Conservation (phyloP, 1,140 invertebrate genomes). For the Euwallacea similis region DNA sequence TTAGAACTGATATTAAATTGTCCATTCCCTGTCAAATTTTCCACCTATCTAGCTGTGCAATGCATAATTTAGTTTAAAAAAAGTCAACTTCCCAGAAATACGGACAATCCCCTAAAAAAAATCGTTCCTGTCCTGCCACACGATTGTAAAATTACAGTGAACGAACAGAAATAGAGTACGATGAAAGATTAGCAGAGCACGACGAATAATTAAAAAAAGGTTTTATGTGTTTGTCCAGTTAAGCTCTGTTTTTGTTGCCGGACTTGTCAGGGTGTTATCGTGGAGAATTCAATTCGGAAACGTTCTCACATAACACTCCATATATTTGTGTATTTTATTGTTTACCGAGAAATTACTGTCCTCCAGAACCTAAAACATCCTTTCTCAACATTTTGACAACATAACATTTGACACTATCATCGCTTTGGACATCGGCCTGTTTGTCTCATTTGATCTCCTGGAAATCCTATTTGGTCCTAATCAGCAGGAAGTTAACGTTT, state of each 20-base stretch:
- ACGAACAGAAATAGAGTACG: constrained; percentile 1
- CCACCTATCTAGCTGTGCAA: too few relatives aligned
- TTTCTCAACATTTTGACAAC: constrained; percentile 23
- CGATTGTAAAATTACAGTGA: too few relatives aligned
- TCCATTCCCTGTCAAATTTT: too few relatives aligned
- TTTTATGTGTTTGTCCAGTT: constrained; percentile 17
- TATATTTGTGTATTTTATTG: background rate
- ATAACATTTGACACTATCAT: constrained; percentile 19
- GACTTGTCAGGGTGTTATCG: constrained; percentile 13
- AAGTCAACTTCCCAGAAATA: too few relatives aligned
- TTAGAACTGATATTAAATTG: too few relatives aligned
- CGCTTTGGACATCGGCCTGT: constrained; percentile 4
- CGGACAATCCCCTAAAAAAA: too few relatives aligned
- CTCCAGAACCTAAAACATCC: constrained; percentile 6
- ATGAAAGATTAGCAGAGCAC: constrained; percentile 21
- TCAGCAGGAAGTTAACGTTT: background rate
- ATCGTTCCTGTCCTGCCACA: too few relatives aligned
- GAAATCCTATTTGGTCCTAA: constrained; percentile 18
- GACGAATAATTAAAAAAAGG: constrained; percentile 16
- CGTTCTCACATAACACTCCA: constrained; percentile 8
- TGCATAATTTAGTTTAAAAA: too few relatives aligned
- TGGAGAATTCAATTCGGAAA: background rate
- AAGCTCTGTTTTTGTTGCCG: constrained; percentile 8
- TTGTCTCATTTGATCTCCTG: constrained; percentile 4
- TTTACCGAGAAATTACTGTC: too few relatives aligned